Base-by-base conservation (phyloP, 2,113 vertebrate genomes). In the Orientallactaga bullata region DNA sequence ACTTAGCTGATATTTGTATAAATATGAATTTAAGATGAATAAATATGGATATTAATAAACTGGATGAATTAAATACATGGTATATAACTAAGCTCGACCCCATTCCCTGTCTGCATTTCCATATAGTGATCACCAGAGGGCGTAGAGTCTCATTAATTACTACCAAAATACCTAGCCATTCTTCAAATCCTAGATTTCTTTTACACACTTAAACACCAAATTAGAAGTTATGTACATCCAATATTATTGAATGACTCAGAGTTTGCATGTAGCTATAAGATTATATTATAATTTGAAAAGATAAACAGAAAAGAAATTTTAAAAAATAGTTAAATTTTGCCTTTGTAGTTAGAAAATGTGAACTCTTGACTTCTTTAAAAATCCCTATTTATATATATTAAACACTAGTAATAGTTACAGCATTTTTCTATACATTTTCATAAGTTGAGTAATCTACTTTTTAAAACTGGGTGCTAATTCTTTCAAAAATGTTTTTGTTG, bases 91-190 rank as follows among this genome's bases (percentile, higher is more conserved):
- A 47, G n/a, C 15, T 58, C 47, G 35, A 4, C 55, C 65, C 55
- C 55, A 12, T 93, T 74, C 37, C 30, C 42, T 96, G 68, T 89
- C 95, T 91, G 84, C 72, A 39, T 47, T 95, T 96, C 37, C 42
- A n/a, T 2, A 12, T 0, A 39, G 1, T 55, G 0, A 80, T 61
- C 93, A 96, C 60, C 6, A 94, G 93, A 63, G 71, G 90, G 92
- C 5, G 32, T 0, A n/a, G 0, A 1, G 2, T 55, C 28, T 37
- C 17, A 13, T 85, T 80, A 60, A 32, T 9, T 93, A 4, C 30
- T 47, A 7, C 1, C 18, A 61, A 72, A 76, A 37, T 71, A 20
- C 10, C 23, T 23, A 5, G 7, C 0, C 8, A 3, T 39, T 88
- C 37, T 81, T 76, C 65, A 61, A 18, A 61, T 65, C 17, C 2